These are phyloP conservation scores for Chlorospingus semifuscus DNA, from an alignment of 2,797 vertebrate genomes.

Conservation along the genomic window DNA sequence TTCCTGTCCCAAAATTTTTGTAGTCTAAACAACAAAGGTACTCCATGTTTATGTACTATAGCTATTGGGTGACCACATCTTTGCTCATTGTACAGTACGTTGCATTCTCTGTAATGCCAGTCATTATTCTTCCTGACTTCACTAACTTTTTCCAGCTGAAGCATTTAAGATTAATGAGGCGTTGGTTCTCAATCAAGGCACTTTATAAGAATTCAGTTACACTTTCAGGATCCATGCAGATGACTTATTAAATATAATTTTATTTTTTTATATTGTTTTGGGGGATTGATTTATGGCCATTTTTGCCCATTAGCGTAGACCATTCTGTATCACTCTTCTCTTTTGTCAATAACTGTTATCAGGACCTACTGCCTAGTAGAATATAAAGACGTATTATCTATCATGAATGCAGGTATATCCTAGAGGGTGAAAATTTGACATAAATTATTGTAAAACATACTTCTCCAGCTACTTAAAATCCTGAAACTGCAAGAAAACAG, in stretches of 20 bases:
- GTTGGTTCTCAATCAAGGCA: constrained; percentile 67
- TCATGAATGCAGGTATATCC: background rate
- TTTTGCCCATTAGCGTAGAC: background rate
- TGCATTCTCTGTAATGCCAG: constrained; percentile 49
- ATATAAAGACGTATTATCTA: background rate
- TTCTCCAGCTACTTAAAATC: background rate
- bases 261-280: constrained; percentile 20
- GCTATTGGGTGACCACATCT: constrained; percentile 6
- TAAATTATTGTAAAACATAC: background rate
- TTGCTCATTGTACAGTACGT: background rate
- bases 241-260: constrained; percentile 34
- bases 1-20: background rate
- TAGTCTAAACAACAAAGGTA: background rate
- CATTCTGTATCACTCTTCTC: background rate
- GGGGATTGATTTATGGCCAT: background rate
- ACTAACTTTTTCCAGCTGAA: constrained; percentile 48
- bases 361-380: background rate
- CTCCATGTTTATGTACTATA: background rate
- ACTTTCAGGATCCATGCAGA: constrained; percentile 40
- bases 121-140: constrained; percentile 73
- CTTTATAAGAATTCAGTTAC: constrained; percentile 58
- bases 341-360: background rate
- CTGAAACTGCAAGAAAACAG: background rate
- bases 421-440: background rate
- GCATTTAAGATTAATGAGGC: constrained; percentile 71